Evolutionary conservation across 2,113 vertebrate species (phyloP), one percentile per base, ranked within the genome.

Genomic region (Eira barbara): DNA sequence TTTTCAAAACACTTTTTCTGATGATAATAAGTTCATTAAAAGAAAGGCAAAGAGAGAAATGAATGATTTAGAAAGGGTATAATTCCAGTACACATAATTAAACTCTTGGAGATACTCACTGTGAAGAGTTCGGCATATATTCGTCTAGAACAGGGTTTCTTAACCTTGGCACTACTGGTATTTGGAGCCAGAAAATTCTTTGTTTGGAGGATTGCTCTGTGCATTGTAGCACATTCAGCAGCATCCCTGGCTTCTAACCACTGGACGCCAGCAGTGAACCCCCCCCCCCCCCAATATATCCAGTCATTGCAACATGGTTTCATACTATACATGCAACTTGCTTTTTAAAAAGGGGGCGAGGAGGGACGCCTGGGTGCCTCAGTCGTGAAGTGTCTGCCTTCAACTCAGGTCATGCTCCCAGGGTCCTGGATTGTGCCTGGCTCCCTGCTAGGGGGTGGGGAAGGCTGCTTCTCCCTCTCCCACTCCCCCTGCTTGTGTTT

Each of bases 41-140:
- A 91, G 52, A 94, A 84, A 78, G 34, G 25, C 6, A 47, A 65
- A 96, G 6, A 96, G 6, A 86, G 39, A 93, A 52, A 84, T 45
- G 31, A 96, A 74, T 79, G 39, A 84, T n/a, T 87, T 83, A 39
- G 52, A 73, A 79, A 79, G 45, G 14, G 23, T 89, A 20, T 47
- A 9, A 71, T 84, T 65, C 18, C 25, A 69, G 15, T 47, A 78
- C 42, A 31, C 45, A 73, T n/a, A 63, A 83, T 49, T 91, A n/a
- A 93, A 63, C 42, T 91, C 74, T 95, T 83, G 69, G 42, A 39
- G 47, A 31, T 74, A 63, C 6, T 1, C n/a, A 4, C 36, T 71
- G n/a, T 81, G 65, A 27, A 47, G 12, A 80, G 21, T 81, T 65
- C 45, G 61, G 49, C 63, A n/a, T 74, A 14, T 42, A n/a, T 80